Evolutionary conservation across 2,888 invertebrate species (phyloP).

Genomic region (Homarus gammarus): DNA sequence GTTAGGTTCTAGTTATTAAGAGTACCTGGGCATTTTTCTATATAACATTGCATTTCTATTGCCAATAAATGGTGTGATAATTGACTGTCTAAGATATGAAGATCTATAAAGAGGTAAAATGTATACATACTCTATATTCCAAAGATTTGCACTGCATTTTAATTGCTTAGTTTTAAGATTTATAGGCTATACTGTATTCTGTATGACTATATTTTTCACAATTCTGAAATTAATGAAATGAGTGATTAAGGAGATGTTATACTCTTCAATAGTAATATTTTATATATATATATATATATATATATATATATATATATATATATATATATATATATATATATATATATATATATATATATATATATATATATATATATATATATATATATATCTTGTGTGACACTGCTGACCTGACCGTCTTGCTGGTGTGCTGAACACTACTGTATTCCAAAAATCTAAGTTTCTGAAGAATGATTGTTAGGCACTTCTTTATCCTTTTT

Average conservation of each 20-base stretch:
- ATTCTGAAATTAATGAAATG: not conserved
- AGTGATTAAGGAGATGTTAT: not conserved
- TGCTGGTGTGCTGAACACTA: too few relatives aligned
- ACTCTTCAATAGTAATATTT: not conserved
- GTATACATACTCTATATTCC: not conserved
- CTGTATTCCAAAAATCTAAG: too few relatives aligned
- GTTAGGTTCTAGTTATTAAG: not conserved
- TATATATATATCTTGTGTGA: not conserved
- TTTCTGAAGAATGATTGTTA: too few relatives aligned
- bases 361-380: constrained; percentile 8
- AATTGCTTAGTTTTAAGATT: not conserved
- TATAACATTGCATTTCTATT: not conserved
- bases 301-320: not conserved
- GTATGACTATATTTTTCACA: not conserved
- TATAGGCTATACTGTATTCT: not conserved
- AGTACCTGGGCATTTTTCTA: not conserved
- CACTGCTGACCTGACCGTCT: too few relatives aligned
- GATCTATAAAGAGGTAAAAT: not conserved
- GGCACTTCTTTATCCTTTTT: too few relatives aligned
- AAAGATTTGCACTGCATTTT: not conserved
- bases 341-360: constrained; percentile 8
- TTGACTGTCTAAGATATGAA: not conserved
- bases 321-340: not conserved
- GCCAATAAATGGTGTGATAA: not conserved
- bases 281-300: constrained; percentile 32